Evolutionary conservation across 2,797 vertebrate species (phyloP), one percentile per base, ranked within the genome.

Genomic region (Ctenosaura bakeri): DNA sequence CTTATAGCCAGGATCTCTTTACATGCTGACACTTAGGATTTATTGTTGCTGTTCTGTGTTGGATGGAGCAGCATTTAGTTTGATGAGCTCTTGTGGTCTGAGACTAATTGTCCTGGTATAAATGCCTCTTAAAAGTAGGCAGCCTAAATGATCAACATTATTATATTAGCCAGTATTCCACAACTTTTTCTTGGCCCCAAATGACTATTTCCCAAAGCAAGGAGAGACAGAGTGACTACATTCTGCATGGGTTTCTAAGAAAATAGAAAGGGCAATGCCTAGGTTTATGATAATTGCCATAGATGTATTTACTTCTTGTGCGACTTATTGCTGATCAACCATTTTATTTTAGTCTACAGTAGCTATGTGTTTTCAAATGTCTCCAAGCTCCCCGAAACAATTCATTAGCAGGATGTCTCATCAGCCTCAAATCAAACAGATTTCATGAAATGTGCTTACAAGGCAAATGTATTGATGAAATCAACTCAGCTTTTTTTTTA

Each of bases 311-410:
- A 88, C 91, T 74, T 29, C 4, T 9, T 82, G 4, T 71, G 92
- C 13, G 71, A 14, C 46, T 32, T 90, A 5, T 85, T 89, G 90
- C 74, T 32, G 73, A 77, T 74, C 82, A 91, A 81, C 0, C 1
- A 26, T 85, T 90, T 92, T 81, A 18, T 85, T 92, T 81, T 90
- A 22, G 0, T 88, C 78, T 81, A 42, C 77, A 76, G 86, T 7
- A 82, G 74, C 52, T 87, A 38, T 0, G 35, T 91, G 89, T 74
- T 90, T 64, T 83, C 77, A 76, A 29, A 3, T 81, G 42, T 62
- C 88, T 26, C 64, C 80, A 87, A 90, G 20, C 2, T 86, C 86
- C 83, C 92, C 90, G 78, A 18, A 9, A 87, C 35, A 80, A 59
- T 50, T 87, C 62, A 35, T 88, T 71, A 74, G 52, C 80, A 74